phyloP scores from a whole-genome alignment of 2,888 invertebrate genomes.

The Polyploca ridens region DNA sequence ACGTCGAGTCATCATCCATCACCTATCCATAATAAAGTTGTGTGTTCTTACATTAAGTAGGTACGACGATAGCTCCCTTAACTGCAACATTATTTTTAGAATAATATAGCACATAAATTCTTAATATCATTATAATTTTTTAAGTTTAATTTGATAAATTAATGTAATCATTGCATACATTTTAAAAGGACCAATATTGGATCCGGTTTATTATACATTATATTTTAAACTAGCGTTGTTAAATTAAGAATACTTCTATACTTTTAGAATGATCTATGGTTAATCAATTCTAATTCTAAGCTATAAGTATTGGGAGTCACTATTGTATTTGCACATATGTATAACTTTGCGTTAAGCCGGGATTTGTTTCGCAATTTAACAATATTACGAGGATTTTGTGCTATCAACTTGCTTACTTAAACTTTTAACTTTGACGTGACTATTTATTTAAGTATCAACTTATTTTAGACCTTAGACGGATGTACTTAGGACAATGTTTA shows the following conservation, averaged over 20 bases:
- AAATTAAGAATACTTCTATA: background rate
- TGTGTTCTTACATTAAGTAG: constrained; percentile 48
- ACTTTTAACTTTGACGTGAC: constrained; percentile 28
- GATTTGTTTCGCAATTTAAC: constrained; percentile 50
- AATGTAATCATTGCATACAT: background rate
- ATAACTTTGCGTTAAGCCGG: constrained; percentile 37
- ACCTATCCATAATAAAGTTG: constrained; percentile 35
- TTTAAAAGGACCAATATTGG: background rate
- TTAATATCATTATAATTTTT: constrained; percentile 13
- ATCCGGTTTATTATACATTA: background rate
- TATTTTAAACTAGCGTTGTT: background rate
- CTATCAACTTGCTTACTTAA: constrained; percentile 38
- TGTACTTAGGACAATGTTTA: constrained; percentile 41
- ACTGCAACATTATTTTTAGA: constrained; percentile 16
- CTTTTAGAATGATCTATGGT: background rate
- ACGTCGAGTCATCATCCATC: constrained; percentile 20
- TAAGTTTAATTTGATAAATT: constrained; percentile 16
- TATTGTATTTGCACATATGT: background rate
- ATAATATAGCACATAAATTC: background rate
- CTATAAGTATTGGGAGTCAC: background rate
- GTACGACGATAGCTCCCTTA: constrained; percentile 35
- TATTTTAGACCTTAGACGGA: constrained; percentile 21
- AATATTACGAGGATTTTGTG: constrained; percentile 27
- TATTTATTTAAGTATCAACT: constrained; percentile 20
- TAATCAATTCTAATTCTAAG: constrained; percentile 3